A percentile compares a stretch with the other conserved stretches of the same genome.
Conservation (phyloP, 2,797 vertebrate species). For the Odontamblyopus lacepedii region DNA sequence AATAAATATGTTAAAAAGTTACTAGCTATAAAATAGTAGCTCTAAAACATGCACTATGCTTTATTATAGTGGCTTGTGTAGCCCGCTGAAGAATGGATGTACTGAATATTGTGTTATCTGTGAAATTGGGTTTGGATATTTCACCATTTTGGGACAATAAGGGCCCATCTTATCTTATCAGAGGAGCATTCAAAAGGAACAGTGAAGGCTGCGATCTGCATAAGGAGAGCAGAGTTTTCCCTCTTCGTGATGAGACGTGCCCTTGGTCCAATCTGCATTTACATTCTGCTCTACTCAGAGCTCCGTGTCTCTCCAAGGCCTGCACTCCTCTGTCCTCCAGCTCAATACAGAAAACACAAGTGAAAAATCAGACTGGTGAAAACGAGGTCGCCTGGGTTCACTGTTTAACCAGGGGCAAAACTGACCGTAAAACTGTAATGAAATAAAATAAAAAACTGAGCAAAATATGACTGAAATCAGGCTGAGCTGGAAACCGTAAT, state of each 20-base stretch:
- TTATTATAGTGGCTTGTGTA: too few relatives aligned
- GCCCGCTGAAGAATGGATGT: too few relatives aligned
- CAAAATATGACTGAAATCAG: constrained; percentile 12
- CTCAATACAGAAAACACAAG: constrained; percentile 38
- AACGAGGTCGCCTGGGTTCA: constrained; percentile 67
- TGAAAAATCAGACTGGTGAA: constrained; percentile 84
- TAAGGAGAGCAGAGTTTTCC: constrained; percentile 41
- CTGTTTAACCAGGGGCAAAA: constrained; percentile 69
- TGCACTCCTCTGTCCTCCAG: constrained; percentile 70
- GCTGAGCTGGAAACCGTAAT: neutral
- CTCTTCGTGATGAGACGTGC: constrained; percentile 53
- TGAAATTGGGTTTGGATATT: too few relatives aligned
- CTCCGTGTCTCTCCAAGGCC: constrained; percentile 56
- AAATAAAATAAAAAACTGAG: neutral
- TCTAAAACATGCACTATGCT: too few relatives aligned
- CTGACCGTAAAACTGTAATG: neutral
- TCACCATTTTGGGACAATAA: too few relatives aligned
- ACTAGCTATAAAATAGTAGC: too few relatives aligned
- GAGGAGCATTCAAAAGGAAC: constrained; percentile 8
- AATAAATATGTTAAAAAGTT: too few relatives aligned
- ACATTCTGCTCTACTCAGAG: constrained; percentile 47
- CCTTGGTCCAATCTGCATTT: constrained; percentile 66
- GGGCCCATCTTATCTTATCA: too few relatives aligned
- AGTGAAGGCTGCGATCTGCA: constrained; percentile 40
- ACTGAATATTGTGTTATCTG: too few relatives aligned